These are phyloP conservation scores for Pseudoips prasinana DNA, from an alignment of 2,888 invertebrate genomes.

Conservation along the genomic window DNA sequence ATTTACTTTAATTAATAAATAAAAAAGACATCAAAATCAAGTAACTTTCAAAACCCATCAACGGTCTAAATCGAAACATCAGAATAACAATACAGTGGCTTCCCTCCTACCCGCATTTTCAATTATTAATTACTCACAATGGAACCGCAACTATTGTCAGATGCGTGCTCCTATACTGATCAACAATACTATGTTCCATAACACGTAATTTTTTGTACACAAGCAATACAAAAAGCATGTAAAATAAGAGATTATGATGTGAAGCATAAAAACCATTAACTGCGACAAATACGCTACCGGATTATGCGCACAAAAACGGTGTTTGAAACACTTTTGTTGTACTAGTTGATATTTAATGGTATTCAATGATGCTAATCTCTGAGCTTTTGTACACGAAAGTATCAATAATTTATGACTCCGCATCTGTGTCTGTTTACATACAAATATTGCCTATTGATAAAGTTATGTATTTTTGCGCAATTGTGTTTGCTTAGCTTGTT, in stretches of 20 bases:
- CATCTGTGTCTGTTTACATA: conserved; percentile 15
- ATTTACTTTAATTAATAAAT: too few species aligned
- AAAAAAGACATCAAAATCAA: too few species aligned
- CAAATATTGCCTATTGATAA: too few species aligned
- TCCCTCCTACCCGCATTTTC: conserved; percentile 70
- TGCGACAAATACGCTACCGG: conserved; percentile 60
- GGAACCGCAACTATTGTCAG: conserved; percentile 48
- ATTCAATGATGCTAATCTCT: conserved; percentile 41
- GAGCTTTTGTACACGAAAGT: conserved; percentile 26
- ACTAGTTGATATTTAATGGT: conserved; percentile 45
- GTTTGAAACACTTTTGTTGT: conserved; percentile 43
- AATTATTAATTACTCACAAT: conserved; percentile 61
- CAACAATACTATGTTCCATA: conserved; percentile 65
- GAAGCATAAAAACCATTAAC: conserved; percentile 50
- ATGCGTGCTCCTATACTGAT: conserved; percentile 45
- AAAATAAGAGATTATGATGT: conserved; percentile 45
- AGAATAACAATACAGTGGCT: conserved; percentile 46
- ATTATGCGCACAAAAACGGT: conserved; percentile 53
- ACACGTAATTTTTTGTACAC: conserved; percentile 61
- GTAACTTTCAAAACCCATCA: too few species aligned
- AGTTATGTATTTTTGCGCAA: too few species aligned
- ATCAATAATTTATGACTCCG: conserved; percentile 42
- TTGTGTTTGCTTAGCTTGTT: too few species aligned
- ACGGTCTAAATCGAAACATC: conserved; percentile 14
- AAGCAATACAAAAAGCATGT: conserved; percentile 48